These are phyloP conservation scores for Cosmia pyralina DNA, from an alignment of 2,888 invertebrate species.

Conservation along the genomic window DNA sequence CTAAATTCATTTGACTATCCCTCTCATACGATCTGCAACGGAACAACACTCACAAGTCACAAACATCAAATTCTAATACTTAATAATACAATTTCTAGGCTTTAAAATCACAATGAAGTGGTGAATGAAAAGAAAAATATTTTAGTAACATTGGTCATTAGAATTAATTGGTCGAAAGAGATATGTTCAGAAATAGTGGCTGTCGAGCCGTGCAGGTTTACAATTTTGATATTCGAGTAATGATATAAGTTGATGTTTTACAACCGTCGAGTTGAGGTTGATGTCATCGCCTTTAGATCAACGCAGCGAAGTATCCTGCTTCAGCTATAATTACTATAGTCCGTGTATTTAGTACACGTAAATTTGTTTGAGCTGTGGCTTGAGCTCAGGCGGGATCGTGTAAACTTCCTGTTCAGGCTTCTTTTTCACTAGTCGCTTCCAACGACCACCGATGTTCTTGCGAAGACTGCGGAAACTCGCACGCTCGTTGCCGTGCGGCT, in stretches of 20 bases:
- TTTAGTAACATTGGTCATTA: constrained; percentile 84
- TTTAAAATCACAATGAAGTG: constrained; percentile 88
- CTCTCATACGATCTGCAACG: constrained; percentile 84
- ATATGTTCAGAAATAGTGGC: constrained; percentile 83
- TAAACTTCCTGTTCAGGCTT: constrained; percentile 95
- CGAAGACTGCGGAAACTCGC: constrained; percentile 95
- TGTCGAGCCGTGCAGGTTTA: constrained; percentile 77
- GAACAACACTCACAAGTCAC: constrained; percentile 84
- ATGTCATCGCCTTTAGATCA: constrained; percentile 76
- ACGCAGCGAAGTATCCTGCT: constrained; percentile 84
- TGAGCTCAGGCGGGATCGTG: constrained; percentile 96
- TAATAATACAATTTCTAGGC: constrained; percentile 89
- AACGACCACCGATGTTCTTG: constrained; percentile 96
- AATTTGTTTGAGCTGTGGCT: constrained; percentile 96
- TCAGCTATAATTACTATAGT: constrained; percentile 78
- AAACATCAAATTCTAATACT: constrained; percentile 89
- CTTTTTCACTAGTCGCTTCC: constrained; percentile 95
- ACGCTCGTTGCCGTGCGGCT: constrained; percentile 92
- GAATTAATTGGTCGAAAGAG: constrained; percentile 88
- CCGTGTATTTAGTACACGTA: constrained; percentile 93
- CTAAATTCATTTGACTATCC: constrained; percentile 90
- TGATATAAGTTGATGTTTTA: constrained; percentile 84
- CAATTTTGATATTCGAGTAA: constrained; percentile 85
- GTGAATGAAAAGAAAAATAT: constrained; percentile 82
- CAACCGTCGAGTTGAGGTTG: constrained; percentile 82